Evolutionary conservation across 2,888 invertebrate genomes (phyloP), one percentile per base, ranked within the genome.

Genomic region (Epistrophe grossulariae): DNA sequence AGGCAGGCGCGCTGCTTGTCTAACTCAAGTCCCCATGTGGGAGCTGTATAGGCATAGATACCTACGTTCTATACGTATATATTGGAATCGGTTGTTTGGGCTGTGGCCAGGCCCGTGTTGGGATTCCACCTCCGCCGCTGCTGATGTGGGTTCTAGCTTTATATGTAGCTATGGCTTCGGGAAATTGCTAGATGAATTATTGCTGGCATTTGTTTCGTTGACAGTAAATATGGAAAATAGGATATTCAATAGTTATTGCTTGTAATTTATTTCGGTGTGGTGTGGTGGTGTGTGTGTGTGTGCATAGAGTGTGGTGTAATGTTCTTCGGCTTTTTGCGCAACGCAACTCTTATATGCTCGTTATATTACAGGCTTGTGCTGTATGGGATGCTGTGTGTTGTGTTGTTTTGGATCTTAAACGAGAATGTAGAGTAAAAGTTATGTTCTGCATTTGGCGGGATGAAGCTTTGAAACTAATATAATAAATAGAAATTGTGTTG

Each of bases 181-280:
- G 45, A 90, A 90, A 90, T 90, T 90, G 91, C 90, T 89, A 90
- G 91, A 92, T 92, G 92, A 92, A 90, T 92, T 92, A 92, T 92
- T 91, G 91, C 90, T 91, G 91, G 91, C 92, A 92, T 92, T 92
- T 92, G 92, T 92, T 91, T 90, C 91, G 92, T 91, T 92, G 92
- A 92, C 92, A 92, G 92, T 92, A 92, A 92, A 92, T 92, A 92
- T 92, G 92, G 92, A 91, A 92, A 92, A 92, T 92, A 87, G 87
- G 87, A 87, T 87, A 79, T 62, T 79, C 83, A 83, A 87, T 87
- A 66, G 83, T 76, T 72, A 87, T 83, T 79, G 83, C 79, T 76
- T 87, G 87, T 87, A 87, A 87, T 87, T 83, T 87, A 87, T 87
- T 83, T 71, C 62, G 62, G 35, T 35, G 35, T 31, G 7, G 31